Evolutionary conservation across 2,888 invertebrate genomes (phyloP).

Genomic region (Cistogaster globosa): DNA sequence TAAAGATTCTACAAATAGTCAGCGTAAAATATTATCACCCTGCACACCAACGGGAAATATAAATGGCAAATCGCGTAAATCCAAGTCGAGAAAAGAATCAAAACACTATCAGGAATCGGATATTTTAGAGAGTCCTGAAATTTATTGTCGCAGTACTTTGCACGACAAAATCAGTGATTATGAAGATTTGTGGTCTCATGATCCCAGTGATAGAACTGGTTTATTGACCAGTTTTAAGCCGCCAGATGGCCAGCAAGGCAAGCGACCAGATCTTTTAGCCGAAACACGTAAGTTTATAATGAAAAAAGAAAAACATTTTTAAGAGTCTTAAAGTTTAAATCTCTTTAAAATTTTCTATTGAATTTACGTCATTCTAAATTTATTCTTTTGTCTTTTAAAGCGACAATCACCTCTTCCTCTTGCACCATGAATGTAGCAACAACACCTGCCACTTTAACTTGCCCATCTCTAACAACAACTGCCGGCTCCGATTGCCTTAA

Average conservation of each 20-base stretch:
- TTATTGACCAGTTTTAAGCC: slow-evolving; percentile 83
- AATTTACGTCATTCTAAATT: background rate
- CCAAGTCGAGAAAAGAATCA: slow-evolving; percentile 85
- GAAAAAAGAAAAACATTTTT: background rate
- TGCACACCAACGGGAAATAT: slow-evolving; percentile 80
- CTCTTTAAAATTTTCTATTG: no score
- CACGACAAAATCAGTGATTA: slow-evolving; percentile 97
- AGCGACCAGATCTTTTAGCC: slow-evolving; percentile 85
- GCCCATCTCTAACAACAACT: slow-evolving; percentile 73
- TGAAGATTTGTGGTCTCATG: slow-evolving; percentile 95
- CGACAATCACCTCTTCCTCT: slow-evolving; percentile 85
- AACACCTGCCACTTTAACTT: slow-evolving; percentile 74
- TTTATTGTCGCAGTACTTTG: slow-evolving; percentile 93
- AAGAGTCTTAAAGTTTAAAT: no score
- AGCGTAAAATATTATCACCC: slow-evolving; percentile 83
- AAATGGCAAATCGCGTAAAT: slow-evolving; percentile 83
- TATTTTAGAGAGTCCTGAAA: slow-evolving; percentile 91
- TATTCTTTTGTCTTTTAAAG: slow-evolving; percentile 75
- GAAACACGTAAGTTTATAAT: slow-evolving; percentile 83
- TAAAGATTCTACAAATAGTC: slow-evolving; percentile 84
- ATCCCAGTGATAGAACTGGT: slow-evolving; percentile 85
- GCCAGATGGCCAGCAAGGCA: slow-evolving; percentile 76
- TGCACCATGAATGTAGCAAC: slow-evolving; percentile 78
- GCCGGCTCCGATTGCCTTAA: slow-evolving; percentile 69
- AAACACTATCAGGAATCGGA: slow-evolving; percentile 92